These are phyloP conservation scores for Girardinichthys multiradiatus DNA, from an alignment of 2,113 vertebrate species.

Conservation along the genomic window DNA sequence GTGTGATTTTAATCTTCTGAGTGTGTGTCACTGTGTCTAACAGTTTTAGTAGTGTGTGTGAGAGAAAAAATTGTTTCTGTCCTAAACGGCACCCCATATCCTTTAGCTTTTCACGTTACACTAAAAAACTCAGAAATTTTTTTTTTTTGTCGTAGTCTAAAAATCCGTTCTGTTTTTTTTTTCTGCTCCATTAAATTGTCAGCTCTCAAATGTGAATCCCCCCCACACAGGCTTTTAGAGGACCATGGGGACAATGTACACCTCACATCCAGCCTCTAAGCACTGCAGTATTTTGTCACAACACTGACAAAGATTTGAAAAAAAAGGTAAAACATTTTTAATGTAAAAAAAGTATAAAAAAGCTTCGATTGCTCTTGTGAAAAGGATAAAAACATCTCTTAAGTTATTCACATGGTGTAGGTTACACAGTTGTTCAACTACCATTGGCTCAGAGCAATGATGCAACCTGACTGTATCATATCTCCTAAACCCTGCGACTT, in stretches of 20 bases:
- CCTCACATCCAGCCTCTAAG: constrained; percentile 19
- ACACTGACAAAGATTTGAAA: constrained; percentile 14
- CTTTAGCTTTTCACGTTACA: too few relatives aligned
- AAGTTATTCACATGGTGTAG: constrained; percentile 59
- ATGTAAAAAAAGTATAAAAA: constrained; percentile 36
- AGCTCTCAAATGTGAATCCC: constrained; percentile 33
- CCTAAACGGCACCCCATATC: too few relatives aligned
- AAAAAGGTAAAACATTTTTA: not conserved
- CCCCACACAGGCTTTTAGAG: constrained; percentile 26
- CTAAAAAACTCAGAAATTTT: too few relatives aligned
- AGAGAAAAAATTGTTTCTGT: too few relatives aligned
- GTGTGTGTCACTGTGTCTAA: too few relatives aligned
- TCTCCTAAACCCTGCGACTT: constrained; percentile 28
- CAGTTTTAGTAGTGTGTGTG: too few relatives aligned
- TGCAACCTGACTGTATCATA: constrained; percentile 28
- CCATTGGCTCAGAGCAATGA: constrained; percentile 13
- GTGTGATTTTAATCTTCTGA: too few relatives aligned
- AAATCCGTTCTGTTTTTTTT: constrained; percentile 17
- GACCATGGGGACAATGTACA: constrained; percentile 30
- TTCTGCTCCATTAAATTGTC: constrained; percentile 45
- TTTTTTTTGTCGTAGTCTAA: not conserved
- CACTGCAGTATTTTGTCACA: not conserved
- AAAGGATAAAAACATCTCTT: constrained; percentile 45
- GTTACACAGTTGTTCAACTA: constrained; percentile 49
- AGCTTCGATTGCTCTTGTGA: constrained; percentile 23